Evolutionary conservation across 2,113 vertebrate species (phyloP).

Genomic region (Ovis aries): DNA sequence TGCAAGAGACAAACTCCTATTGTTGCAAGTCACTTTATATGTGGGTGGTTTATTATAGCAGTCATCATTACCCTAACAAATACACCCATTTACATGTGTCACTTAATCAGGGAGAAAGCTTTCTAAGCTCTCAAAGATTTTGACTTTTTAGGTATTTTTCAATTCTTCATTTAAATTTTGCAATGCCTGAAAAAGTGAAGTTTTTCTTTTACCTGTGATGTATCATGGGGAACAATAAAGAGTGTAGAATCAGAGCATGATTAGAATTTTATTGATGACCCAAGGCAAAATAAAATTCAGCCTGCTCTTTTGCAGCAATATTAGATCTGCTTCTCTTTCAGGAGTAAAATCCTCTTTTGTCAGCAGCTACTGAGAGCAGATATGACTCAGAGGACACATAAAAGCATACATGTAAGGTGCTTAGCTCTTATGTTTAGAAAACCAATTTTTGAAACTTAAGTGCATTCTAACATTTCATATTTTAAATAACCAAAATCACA

Average conservation of each 20-base stretch:
- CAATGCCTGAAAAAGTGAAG: constrained; percentile 15
- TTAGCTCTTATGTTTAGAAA: constrained; percentile 41
- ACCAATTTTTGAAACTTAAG: constrained; percentile 28
- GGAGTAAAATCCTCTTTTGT: constrained; percentile 69
- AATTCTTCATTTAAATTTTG: constrained; percentile 55
- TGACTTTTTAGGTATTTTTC: constrained; percentile 2
- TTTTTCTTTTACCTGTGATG: constrained; percentile 30
- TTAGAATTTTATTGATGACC: constrained; percentile 50
- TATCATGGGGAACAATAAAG: constrained; percentile 58
- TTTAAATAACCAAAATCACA: constrained; percentile 29
- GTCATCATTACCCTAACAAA: not conserved
- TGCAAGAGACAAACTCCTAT: not conserved
- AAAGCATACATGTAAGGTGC: constrained; percentile 54
- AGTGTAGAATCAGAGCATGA: constrained; percentile 47
- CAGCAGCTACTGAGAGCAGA: constrained; percentile 57
- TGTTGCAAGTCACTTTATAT: not conserved
- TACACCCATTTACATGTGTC: not conserved
- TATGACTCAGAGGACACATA: constrained; percentile 62
- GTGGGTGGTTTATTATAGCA: not conserved
- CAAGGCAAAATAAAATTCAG: constrained; percentile 55
- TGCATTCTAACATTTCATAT: constrained; percentile 32
- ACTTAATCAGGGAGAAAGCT: not conserved
- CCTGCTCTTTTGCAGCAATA: constrained; percentile 43
- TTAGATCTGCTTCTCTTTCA: constrained; percentile 58
- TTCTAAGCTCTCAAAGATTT: not conserved